A percentile compares a stretch with the other conserved stretches of the same genome.
These are phyloP conservation scores for Eufriesea mexicana DNA, from an alignment of 1,140 invertebrate species.

Conservation along the genomic window DNA sequence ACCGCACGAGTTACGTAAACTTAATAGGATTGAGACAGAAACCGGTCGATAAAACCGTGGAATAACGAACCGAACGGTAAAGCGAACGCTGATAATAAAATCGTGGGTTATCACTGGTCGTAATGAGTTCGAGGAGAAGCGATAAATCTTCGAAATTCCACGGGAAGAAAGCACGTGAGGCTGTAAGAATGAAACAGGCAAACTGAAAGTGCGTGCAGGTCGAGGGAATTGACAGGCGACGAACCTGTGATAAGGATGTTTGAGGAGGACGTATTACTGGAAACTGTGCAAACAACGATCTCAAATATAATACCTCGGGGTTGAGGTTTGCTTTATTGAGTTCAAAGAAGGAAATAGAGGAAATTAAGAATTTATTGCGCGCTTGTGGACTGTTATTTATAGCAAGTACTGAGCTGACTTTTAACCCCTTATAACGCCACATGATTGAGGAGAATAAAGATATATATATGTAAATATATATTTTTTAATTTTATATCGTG, in stretches of 20 bases:
- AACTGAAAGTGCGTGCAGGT: constrained; percentile 5
- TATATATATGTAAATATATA: too few relatives aligned
- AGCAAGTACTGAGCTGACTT: background rate
- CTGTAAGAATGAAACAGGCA: background rate
- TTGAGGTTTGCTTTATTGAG: background rate
- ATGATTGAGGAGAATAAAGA: too few relatives aligned
- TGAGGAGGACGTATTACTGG: constrained; percentile 32
- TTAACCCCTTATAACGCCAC: too few relatives aligned
- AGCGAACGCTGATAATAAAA: background rate
- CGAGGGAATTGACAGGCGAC: constrained; percentile 22
- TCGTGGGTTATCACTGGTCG: background rate
- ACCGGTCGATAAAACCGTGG: background rate
- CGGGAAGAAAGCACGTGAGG: background rate
- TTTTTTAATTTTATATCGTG: too few relatives aligned
- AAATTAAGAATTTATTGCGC: background rate
- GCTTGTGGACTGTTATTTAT: background rate
- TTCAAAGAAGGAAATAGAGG: background rate
- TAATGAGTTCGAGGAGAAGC: background rate
- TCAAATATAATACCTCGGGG: constrained; percentile 11
- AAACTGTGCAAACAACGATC: constrained; percentile 21
- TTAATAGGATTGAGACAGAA: background rate
- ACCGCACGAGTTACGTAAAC: background rate
- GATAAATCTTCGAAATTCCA: background rate
- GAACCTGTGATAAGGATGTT: constrained; percentile 26
- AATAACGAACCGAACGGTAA: background rate